A percentile compares a stretch with the other conserved stretches of the same genome.
These are phyloP conservation scores for Cheirogaleus medius DNA, from an alignment of 2,113 vertebrate genomes.

Conservation along the genomic window DNA sequence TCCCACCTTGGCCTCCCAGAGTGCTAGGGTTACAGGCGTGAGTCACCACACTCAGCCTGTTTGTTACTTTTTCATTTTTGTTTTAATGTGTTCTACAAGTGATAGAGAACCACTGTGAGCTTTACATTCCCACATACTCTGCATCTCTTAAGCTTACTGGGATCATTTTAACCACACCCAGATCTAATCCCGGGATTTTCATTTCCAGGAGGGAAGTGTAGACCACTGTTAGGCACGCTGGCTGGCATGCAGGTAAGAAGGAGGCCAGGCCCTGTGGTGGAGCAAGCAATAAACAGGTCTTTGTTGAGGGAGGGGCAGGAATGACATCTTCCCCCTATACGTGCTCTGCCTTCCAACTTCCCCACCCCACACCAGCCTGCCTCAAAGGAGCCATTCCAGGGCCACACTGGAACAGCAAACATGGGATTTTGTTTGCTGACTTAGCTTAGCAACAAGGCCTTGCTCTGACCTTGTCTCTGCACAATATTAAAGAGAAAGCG, in stretches of 20 bases:
- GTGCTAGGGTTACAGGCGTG: too few relatives aligned
- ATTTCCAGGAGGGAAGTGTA: neutral
- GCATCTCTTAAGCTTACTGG: neutral
- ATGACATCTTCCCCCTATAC: neutral
- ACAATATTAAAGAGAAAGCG: constrained; percentile 6
- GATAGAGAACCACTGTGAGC: neutral
- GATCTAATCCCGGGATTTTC: neutral
- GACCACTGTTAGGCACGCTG: neutral
- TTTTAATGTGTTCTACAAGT: neutral
- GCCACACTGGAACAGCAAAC: constrained; percentile 59
- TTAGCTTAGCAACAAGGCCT: constrained; percentile 52
- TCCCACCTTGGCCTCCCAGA: too few relatives aligned
- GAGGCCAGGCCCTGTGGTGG: neutral
- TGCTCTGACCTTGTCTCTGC: constrained; percentile 40
- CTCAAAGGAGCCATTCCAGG: constrained; percentile 44
- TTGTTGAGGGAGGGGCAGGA: neutral
- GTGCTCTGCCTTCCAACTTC: neutral
- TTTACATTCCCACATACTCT: neutral
- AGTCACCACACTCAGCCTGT: too few relatives aligned
- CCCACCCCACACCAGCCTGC: neutral
- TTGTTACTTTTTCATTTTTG: neutral
- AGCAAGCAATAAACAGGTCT: neutral
- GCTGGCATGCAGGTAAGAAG: neutral
- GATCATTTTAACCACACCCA: neutral
- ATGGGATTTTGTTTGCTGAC: constrained; percentile 65